These are phyloP conservation scores for Morpho helenor DNA, from an alignment of 2,888 invertebrate species.

Conservation along the genomic window DNA sequence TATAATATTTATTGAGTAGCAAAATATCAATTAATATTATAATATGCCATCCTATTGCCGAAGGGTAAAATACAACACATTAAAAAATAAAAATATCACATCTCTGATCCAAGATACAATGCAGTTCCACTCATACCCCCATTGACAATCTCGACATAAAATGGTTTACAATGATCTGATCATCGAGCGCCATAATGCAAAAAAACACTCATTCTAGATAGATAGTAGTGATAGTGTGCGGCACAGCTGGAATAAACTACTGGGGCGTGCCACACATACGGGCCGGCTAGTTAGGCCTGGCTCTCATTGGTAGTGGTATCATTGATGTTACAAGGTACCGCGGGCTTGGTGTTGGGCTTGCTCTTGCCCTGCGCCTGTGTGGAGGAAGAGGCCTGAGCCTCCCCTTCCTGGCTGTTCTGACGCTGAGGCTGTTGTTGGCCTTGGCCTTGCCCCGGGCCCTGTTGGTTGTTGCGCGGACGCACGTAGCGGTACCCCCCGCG, in stretches of 20 bases:
- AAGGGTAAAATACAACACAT: constrained; percentile 42
- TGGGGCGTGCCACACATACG: constrained; percentile 47
- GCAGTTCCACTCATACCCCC: constrained; percentile 60
- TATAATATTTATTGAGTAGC: constrained; percentile 25
- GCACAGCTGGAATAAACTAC: constrained; percentile 64
- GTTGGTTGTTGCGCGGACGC: constrained; percentile 59
- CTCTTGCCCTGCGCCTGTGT: constrained; percentile 54
- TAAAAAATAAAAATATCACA: constrained; percentile 71
- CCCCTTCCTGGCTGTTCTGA: constrained; percentile 56
- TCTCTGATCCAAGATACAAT: constrained; percentile 68
- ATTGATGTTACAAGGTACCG: constrained; percentile 50
- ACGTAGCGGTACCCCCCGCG: constrained; percentile 63
- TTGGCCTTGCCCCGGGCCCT: constrained; percentile 36
- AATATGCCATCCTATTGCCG: constrained; percentile 23
- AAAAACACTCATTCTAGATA: constrained; percentile 50
- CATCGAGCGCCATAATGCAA: constrained; percentile 36
- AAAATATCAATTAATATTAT: constrained; percentile 28
- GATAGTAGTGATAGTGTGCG: constrained; percentile 31
- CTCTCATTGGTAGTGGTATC: constrained; percentile 74
- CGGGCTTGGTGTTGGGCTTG: constrained; percentile 51
- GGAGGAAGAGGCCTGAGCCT: constrained; percentile 43
- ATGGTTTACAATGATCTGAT: constrained; percentile 25
- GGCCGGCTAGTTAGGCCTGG: constrained; percentile 58
- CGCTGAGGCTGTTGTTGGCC: constrained; percentile 38
- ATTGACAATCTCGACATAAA: constrained; percentile 33